Evolutionary conservation across 2,797 vertebrate genomes (phyloP), one percentile per base, ranked within the genome.

Genomic region (Mus spretus): DNA sequence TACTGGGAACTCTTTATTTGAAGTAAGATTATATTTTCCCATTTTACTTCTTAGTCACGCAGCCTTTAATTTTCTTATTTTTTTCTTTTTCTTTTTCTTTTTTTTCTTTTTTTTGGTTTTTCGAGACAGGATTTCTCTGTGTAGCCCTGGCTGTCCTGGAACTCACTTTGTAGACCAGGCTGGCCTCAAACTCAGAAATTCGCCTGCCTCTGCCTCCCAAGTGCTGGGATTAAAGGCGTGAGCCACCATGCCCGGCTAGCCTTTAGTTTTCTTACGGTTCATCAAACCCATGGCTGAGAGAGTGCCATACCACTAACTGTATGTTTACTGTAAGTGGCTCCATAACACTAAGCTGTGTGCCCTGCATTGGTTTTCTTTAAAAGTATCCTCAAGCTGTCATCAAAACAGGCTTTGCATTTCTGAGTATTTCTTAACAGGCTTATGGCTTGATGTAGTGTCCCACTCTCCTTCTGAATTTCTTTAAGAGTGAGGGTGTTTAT

Each of bases 401-500:
- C 0, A 0, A 28, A 72, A 53, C 55, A 13, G 22, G 17, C 31
- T 65, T 91, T 95, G 95, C 83, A 37, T 81, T 92, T 84, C 70
- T 67, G 11, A 65, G 80, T 67, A 40, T 55, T 93, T 92, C 47
- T 40, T 47, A 70, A 28, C 67, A 4, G 55, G 85, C 13, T 83
- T 95, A 89, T 31, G 40, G 77, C 61, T 92, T 78, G 85, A 63
- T 63, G 55, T 87, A 7, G 20, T 67, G 85, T 89, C 17, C 15
- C 22, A 9, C 31, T 53, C n/a, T 89, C 44, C 6, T 93, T 86
- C 63, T 85, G 61, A 44, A 26, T 79, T 65, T 20, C n/a, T 83
- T 65, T 57, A 53, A 78, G 47, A 87, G 55, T 19, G 70, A 75
- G 31, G 22, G 40, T 2, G 2, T 50, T 12, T 67, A 28, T n/a